Evolutionary conservation across 2,797 vertebrate genomes (phyloP).

Genomic region (Dryobates pubescens): DNA sequence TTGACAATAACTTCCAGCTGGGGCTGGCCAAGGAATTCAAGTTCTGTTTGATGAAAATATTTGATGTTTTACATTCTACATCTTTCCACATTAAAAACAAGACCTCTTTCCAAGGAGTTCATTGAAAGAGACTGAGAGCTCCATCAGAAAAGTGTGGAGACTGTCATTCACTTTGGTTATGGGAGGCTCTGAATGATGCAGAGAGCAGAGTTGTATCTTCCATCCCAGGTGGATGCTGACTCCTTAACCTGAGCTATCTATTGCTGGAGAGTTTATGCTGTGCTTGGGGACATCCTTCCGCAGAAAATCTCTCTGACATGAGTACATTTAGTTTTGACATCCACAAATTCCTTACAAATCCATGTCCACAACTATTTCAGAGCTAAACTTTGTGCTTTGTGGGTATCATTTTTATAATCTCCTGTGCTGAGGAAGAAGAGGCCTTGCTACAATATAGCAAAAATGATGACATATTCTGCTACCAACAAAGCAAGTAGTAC

Average conservation of each 20-base stretch:
- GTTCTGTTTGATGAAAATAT: constrained; percentile 49
- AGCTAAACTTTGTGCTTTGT: neutral
- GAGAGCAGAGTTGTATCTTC: neutral
- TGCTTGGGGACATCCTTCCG: neutral
- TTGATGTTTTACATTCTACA: constrained; percentile 49
- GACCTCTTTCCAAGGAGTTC: constrained; percentile 21
- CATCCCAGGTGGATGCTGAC: neutral
- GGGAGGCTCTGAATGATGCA: neutral
- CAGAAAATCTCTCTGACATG: neutral
- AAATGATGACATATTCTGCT: neutral
- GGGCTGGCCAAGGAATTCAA: constrained; percentile 2
- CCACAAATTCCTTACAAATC: neutral
- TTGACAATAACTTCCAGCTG: constrained; percentile 56
- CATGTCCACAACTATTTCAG: neutral
- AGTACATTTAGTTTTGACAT: neutral
- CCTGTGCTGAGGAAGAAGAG: neutral
- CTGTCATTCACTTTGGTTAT: neutral
- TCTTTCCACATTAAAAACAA: constrained; percentile 58
- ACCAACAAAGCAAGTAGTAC: neutral
- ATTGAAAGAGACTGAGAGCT: neutral
- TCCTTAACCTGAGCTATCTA: neutral
- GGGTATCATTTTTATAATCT: neutral
- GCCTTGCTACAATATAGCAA: neutral
- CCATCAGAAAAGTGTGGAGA: neutral
- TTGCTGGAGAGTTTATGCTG: neutral